phyloP scores from a whole-genome alignment of 2,888 invertebrate genomes.

The Nemotelus nigrinus region DNA sequence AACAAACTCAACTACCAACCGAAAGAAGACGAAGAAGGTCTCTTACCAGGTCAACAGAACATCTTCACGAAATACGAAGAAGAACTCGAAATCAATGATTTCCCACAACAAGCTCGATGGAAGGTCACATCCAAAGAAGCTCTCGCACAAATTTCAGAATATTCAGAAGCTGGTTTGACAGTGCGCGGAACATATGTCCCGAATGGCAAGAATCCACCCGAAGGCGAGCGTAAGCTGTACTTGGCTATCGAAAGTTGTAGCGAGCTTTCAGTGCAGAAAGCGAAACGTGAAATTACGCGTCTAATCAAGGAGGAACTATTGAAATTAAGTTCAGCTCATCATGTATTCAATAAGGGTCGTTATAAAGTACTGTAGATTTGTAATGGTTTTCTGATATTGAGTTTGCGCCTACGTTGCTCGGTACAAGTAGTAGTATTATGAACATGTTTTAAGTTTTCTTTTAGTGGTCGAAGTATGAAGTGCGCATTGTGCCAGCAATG shows the following conservation, averaged over 20 bases:
- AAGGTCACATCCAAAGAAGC: constrained; percentile 98
- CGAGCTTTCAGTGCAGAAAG: constrained; percentile 94
- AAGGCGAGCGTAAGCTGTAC: constrained; percentile 95
- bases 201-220: constrained; percentile 87
- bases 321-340: constrained; percentile 87
- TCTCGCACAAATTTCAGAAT: constrained; percentile 96
- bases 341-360: constrained; percentile 88
- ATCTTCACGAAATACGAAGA: constrained; percentile 95
- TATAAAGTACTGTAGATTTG: constrained; percentile 86
- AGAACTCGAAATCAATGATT: constrained; percentile 99
- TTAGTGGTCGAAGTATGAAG: no score
- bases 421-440: no score
- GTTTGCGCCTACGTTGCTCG: not conserved
- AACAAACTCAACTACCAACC: constrained; percentile 97
- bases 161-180: constrained; percentile 98
- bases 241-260: constrained; percentile 98
- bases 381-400: not conserved
- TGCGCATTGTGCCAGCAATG: no score
- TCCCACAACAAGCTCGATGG: constrained; percentile 99
- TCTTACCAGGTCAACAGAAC: constrained; percentile 75
- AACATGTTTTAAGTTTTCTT: no score
- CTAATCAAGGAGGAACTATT: constrained; percentile 98
- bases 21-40: constrained; percentile 79
- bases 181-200: constrained; percentile 97
- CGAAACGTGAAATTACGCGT: constrained; percentile 96